Percentiles rank a stretch among this genome's conserved stretches.
These are phyloP conservation scores for Psittacula cyanocephala DNA, from an alignment of 2,113 vertebrate species.

Conservation along the genomic window DNA sequence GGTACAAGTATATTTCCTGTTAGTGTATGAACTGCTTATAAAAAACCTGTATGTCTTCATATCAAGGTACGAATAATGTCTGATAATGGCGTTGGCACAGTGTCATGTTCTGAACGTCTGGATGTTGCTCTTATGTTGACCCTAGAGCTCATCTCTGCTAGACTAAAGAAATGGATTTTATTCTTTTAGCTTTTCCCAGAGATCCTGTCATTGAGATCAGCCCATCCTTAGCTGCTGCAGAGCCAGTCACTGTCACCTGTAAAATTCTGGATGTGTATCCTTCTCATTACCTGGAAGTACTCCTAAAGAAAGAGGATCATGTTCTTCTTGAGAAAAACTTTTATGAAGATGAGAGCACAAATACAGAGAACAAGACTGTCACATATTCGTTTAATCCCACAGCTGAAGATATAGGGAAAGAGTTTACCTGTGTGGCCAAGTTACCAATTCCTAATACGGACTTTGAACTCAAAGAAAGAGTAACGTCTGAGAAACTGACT, in stretches of 20 bases:
- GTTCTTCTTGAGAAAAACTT: neutral
- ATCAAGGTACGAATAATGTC: neutral
- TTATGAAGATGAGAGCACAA: neutral
- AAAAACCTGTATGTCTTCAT: neutral
- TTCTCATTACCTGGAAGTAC: conserved; percentile 45
- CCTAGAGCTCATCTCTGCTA: neutral
- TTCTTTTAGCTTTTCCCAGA: conserved; percentile 72
- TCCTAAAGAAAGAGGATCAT: conserved; percentile 46
- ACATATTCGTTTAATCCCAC: conserved; percentile 33
- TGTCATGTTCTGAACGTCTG: neutral
- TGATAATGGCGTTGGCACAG: neutral
- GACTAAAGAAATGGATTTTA: conserved; percentile 1
- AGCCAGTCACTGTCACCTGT: conserved; percentile 50
- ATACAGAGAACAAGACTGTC: conserved; percentile 57
- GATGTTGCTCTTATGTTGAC: neutral
- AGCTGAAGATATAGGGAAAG: conserved; percentile 59
- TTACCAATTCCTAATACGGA: conserved; percentile 45
- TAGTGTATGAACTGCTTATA: neutral
- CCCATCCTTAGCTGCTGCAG: neutral
- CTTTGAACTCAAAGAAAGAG: conserved; percentile 68
- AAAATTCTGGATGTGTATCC: conserved; percentile 71
- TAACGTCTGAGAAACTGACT: conserved; percentile 43
- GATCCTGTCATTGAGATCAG: conserved; percentile 72
- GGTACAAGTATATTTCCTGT: neutral
- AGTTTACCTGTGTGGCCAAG: conserved; percentile 68